These are phyloP conservation scores for Copidosoma aretas DNA, from an alignment of 2,888 invertebrate species.

Conservation along the genomic window DNA sequence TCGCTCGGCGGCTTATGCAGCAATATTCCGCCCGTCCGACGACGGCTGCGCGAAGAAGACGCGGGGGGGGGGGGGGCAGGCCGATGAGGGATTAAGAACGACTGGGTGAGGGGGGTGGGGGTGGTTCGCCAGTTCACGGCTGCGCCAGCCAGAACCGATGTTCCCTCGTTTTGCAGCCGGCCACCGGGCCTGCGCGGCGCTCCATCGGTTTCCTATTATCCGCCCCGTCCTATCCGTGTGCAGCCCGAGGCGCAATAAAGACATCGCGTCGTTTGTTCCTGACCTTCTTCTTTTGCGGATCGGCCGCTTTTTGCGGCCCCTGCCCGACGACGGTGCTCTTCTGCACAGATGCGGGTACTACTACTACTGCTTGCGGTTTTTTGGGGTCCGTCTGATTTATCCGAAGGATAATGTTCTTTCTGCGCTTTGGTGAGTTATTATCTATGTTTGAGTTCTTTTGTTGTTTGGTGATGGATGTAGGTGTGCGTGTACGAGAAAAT, in stretches of 20 bases:
- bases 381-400: too few species aligned
- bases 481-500: too few species aligned
- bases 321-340: not conserved
- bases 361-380: too few species aligned
- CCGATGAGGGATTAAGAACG: not conserved
- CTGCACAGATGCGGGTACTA: not conserved
- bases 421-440: too few species aligned
- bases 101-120: not conserved
- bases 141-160: constrained; percentile 36
- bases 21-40: constrained; percentile 40
- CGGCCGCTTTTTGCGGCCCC: not conserved
- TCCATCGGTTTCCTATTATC: constrained; percentile 43
- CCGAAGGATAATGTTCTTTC: too few species aligned
- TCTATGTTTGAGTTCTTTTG: too few species aligned
- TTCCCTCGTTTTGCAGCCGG: constrained; percentile 14
- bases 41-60: not conserved
- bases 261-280: constrained; percentile 29
- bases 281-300: constrained; percentile 1
- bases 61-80: not conserved
- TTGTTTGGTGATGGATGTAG: too few species aligned
- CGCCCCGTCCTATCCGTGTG: not conserved
- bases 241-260: constrained; percentile 36
- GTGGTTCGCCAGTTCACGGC: constrained; percentile 34
- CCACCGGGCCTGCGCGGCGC: constrained; percentile 32
- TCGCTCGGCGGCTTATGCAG: constrained; percentile 41